phyloP scores from a whole-genome alignment of 2,113 vertebrate genomes.

The Ciconia maguari region DNA sequence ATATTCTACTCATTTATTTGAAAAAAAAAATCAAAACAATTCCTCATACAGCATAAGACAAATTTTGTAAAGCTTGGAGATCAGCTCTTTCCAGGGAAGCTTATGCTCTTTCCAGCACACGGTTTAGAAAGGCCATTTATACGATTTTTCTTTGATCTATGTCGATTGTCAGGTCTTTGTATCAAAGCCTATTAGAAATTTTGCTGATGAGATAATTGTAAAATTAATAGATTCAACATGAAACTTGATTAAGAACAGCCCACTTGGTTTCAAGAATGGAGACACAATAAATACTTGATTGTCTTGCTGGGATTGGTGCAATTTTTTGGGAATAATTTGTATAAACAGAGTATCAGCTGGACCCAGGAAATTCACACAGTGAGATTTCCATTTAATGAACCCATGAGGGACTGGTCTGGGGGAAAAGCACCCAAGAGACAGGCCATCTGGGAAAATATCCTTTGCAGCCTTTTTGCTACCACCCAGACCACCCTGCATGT shows the following conservation, averaged over 20 bases:
- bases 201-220: conserved; percentile 6
- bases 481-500: background rate
- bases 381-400: background rate
- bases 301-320: background rate
- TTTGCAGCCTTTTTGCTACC: background rate
- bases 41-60: background rate
- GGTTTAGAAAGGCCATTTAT: background rate
- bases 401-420: background rate
- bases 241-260: conserved; percentile 29
- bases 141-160: background rate
- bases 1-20: background rate
- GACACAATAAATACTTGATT: background rate
- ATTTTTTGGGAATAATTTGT: background rate
- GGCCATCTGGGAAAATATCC: background rate
- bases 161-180: background rate
- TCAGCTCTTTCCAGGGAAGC: background rate
- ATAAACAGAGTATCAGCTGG: background rate
- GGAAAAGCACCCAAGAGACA: background rate
- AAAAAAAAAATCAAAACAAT: background rate
- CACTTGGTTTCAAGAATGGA: background rate
- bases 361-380: background rate
- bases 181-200: background rate
- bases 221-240: conserved; percentile 1
- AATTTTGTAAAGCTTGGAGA: background rate
- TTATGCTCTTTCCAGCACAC: background rate